Base-by-base conservation (phyloP, 2,888 invertebrate genomes). In the Troides aeacus region DNA sequence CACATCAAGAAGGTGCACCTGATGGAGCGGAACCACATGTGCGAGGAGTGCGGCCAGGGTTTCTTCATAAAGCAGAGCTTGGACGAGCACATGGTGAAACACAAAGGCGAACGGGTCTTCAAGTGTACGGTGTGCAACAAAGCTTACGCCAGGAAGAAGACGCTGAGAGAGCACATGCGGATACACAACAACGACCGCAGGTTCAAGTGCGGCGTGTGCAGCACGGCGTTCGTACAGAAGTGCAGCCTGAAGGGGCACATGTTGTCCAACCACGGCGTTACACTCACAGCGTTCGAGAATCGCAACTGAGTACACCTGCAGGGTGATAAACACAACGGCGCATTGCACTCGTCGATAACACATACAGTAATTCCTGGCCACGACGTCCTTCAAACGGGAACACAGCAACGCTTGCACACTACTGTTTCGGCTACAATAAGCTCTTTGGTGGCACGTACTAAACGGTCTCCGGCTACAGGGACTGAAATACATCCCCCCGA, bases 1-100 rank as follows among this genome's bases (percentile, higher is more conserved):
- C 92, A 92, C 59, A 89, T 90, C 0, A 91, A 91, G 63, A 90
- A 89, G 66, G 88, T 90, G 0, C 92, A 92, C 71, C 65, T 91
- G 0, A 90, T 90, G 90, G 92, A 91, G 24, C 72, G 90, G 0
- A 89, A 92, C 71, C 89, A 91, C 56, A 87, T 84, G 0, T 92
- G 91, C n/a, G 68, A 84, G 0, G 87, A 87, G 18, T 92, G 92
- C 63, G 92, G 89, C 0, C 88, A 87, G 64, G 89, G 88, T 0
- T 92, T 92, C 62, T 91, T 91, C 61, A 86, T 89, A 0, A 90
- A 90, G 24, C 89, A 89, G 15, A 85, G 85, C 0, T 73, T 92
- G 1, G 88, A 90, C 1, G 90, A 90, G 8, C 92, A 92, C 66
- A 90, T 90, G 92, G 79, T 92, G 0, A 89, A 87, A 5, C 92